A percentile compares a stretch with the other conserved stretches of the same genome.
These are phyloP conservation scores for Vidua macroura DNA, from an alignment of 2,113 vertebrate genomes.

Conservation along the genomic window DNA sequence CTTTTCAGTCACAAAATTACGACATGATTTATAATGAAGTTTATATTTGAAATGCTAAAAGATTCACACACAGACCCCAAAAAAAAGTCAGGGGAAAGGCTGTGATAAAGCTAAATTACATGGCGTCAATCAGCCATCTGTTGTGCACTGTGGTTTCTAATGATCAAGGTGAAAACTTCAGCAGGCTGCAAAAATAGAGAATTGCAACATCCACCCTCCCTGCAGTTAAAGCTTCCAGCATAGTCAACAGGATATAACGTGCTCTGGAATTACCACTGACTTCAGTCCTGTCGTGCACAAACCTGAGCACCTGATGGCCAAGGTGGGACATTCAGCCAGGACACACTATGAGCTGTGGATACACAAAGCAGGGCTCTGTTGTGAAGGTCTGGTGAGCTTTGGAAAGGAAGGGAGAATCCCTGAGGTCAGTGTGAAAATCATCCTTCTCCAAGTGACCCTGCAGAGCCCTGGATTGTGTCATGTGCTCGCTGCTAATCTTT, in stretches of 20 bases:
- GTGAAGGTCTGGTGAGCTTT: not conserved
- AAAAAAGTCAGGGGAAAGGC: not conserved
- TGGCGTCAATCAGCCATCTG: constrained; percentile 29
- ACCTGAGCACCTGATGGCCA: not conserved
- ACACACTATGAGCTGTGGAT: not conserved
- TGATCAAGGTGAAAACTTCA: constrained; percentile 43
- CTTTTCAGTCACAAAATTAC: not conserved
- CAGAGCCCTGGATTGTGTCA: not conserved
- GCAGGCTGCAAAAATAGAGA: not conserved
- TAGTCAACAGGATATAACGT: not conserved
- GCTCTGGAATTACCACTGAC: not conserved
- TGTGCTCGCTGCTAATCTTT: not conserved
- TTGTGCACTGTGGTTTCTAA: not conserved
- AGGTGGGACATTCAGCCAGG: not conserved
- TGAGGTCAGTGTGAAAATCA: not conserved
- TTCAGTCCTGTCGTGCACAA: not conserved
- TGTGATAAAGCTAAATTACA: not conserved
- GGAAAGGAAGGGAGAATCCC: not conserved
- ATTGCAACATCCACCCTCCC: not conserved
- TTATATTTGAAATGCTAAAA: not conserved
- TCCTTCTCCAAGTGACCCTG: rapidly evolving
- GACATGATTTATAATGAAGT: not conserved
- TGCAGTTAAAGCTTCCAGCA: not conserved
- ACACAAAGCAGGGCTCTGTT: not conserved
- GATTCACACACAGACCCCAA: not conserved